Evolutionary conservation across 1,140 invertebrate genomes (phyloP), one percentile per base, ranked within the genome.

Genomic region (Lordiphosa collinella): DNA sequence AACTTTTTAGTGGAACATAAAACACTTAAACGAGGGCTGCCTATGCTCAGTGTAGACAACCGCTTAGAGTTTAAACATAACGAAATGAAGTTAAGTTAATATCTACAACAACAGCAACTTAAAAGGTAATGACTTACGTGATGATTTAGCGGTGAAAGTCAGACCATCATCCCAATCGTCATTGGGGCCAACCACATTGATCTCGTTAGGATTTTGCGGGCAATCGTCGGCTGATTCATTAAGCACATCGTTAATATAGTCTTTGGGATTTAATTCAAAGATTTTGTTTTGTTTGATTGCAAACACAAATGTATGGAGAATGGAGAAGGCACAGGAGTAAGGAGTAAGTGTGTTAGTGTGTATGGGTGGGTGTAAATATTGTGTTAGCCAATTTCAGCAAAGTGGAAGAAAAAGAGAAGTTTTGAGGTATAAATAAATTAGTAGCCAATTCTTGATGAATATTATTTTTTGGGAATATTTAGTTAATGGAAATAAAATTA

Each of bases 131-230:
- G 90, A 93, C 93, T 93, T 93, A 95, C 94, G 93, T 86, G 93
- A 93, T 86, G 93, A 93, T 90, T 95, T 94, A 38, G 94, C 95
- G 63, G 94, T 96, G 88, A 96, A 96, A 64, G 94, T 96, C 66
- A 96, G 95, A 71, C 94, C 94, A 82, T 93, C 94, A 85, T 96
- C 95, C 92, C 93, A 94, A 70, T 95, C 94, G 52, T 94, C 93
- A 35, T 88, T 43, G 88, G 89, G 71, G 14, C 61, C 66, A 55
- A 82, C 64, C 31, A 86, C 86, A 47, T 82, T 88, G 35, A 88
- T 88, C 49, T 88, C 86, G 67, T 87, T 88, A 34, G 73, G 71
- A 71, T 88, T 88, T 32, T 64, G 79, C 66, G 65, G 79, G 56
- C 56, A 56, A 18, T 92, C 92, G 69, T 94, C 92, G 57, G 91